phyloP scores from a whole-genome alignment of 2,113 vertebrate genomes.

The Rostratula benghalensis region DNA sequence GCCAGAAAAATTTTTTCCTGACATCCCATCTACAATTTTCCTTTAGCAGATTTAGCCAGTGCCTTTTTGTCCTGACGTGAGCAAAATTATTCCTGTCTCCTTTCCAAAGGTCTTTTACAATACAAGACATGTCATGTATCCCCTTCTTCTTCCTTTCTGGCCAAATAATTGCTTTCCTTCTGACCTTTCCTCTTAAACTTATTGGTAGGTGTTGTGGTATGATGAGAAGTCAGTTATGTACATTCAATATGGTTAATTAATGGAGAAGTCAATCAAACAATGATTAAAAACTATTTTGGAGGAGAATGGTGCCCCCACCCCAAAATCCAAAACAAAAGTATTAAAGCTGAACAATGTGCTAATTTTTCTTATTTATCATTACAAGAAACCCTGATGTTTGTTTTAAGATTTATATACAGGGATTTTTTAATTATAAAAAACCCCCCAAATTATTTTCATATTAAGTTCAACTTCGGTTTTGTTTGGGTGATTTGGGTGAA shows the following conservation, averaged over 20 bases:
- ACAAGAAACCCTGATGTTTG: not conserved
- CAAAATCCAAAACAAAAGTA: not conserved
- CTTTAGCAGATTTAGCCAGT: not conserved
- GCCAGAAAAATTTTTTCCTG: not conserved
- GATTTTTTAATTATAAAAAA: not conserved
- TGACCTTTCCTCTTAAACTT: not conserved
- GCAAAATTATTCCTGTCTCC: not conserved
- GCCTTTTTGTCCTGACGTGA: not conserved
- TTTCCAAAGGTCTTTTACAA: not conserved
- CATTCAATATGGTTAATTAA: not conserved
- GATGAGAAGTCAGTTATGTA: not conserved
- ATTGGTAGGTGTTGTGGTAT: not conserved
- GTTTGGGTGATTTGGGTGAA: not conserved
- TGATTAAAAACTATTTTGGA: not conserved
- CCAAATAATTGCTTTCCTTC: not conserved
- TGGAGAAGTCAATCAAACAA: not conserved
- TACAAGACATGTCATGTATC: fast-evolving
- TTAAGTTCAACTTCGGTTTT: not conserved
- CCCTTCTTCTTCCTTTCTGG: not conserved
- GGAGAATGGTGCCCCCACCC: not conserved
- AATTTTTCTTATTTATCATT: not conserved
- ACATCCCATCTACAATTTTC: not conserved
- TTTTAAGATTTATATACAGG: not conserved
- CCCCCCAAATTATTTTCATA: no score
- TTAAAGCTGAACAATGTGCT: not conserved